Conservation (phyloP, 2,888 invertebrate species). For the Cabera pusaria region DNA sequence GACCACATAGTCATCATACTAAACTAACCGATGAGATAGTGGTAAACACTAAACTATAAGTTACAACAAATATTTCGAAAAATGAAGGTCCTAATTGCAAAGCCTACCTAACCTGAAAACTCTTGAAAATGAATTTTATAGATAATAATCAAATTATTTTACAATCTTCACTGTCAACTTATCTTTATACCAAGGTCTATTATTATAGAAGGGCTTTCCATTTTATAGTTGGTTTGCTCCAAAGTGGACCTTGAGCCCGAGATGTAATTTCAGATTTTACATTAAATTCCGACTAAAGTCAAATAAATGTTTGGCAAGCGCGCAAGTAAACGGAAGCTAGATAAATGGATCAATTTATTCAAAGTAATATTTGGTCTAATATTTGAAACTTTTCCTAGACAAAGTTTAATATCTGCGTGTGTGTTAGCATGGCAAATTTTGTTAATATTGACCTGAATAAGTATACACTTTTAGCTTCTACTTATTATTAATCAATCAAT, state of each 20-base stretch:
- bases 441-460: no score
- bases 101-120: background rate
- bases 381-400: background rate
- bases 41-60: no score
- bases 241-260: constrained; percentile 8
- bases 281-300: constrained; percentile 7
- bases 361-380: background rate
- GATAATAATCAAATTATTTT: no score
- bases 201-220: constrained; percentile 9
- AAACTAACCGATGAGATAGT: no score
- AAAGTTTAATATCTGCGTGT: background rate
- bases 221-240: constrained; percentile 9
- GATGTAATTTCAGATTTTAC: constrained; percentile 9
- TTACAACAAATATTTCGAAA: no score
- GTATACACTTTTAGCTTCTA: no score
- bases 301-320: constrained; percentile 15
- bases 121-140: no score
- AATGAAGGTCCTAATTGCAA: no score
- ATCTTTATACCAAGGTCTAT: background rate
- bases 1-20: no score
- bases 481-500: no score
- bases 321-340: constrained; percentile 8
- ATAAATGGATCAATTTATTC: constrained; percentile 12
- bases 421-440: constrained; percentile 1
- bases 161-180: no score